Conservation (phyloP, 2,797 vertebrate species). For the Coregonus suidteri region DNA sequence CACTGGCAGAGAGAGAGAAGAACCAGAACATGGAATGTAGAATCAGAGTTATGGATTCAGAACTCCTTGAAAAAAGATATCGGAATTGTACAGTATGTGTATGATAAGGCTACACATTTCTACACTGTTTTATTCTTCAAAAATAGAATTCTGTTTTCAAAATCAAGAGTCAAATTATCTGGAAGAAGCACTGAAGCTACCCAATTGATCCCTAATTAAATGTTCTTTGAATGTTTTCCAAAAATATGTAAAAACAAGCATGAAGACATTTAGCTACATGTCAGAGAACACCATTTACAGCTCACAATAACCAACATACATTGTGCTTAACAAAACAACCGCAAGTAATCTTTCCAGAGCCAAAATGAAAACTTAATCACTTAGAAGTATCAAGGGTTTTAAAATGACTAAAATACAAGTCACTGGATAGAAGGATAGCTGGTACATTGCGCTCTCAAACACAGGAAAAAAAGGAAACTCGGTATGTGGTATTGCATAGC, state of each 20-base stretch:
- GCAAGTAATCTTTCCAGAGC: not conserved
- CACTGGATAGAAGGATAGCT: slow-evolving; percentile 6
- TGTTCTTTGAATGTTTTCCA: not conserved
- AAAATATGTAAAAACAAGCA: not conserved
- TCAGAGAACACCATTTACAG: slow-evolving; percentile 48
- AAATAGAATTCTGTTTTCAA: not conserved
- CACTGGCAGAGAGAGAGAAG: slow-evolving; percentile 45
- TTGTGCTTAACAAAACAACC: not conserved
- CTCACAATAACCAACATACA: slow-evolving; percentile 20
- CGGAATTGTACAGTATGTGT: slow-evolving; percentile 26
- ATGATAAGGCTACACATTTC: slow-evolving; percentile 31
- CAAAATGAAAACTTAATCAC: not conserved
- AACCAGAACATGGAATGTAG: slow-evolving; percentile 33
- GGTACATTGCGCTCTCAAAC: slow-evolving; percentile 11
- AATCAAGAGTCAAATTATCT: not conserved
- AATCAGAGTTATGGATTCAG: slow-evolving; percentile 8
- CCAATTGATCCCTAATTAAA: not conserved
- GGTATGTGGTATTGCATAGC: slow-evolving; percentile 59
- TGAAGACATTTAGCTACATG: not conserved
- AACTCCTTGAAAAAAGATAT: slow-evolving; percentile 12
- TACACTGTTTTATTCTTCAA: not conserved
- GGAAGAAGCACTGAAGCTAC: not conserved
- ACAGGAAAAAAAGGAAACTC: not conserved
- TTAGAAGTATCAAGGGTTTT: not conserved
- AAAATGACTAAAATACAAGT: slow-evolving; percentile 29